phyloP scores from a whole-genome alignment of 2,113 vertebrate genomes.

The Haplochromis burtoni region DNA sequence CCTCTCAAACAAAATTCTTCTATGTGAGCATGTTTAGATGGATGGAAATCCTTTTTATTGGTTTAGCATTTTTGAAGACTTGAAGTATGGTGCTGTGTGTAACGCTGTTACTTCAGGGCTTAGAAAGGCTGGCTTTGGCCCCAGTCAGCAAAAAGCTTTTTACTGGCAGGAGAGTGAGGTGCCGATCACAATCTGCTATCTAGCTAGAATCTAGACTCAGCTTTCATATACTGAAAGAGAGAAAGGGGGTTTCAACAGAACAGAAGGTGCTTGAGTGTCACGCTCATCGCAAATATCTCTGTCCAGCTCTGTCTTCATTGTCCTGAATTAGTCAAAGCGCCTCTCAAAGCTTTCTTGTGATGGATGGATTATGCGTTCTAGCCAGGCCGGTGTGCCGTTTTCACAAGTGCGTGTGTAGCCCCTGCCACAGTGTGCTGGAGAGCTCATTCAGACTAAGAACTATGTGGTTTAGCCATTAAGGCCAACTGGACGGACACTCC shows the following conservation, averaged over 20 bases:
- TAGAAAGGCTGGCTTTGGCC: conserved; percentile 73
- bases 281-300: conserved; percentile 53
- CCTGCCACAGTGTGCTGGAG: conserved; percentile 16
- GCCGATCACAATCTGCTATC: conserved; percentile 68
- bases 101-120: conserved; percentile 56
- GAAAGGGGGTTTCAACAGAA: conserved; percentile 47
- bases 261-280: conserved; percentile 59
- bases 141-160: conserved; percentile 73
- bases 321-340: conserved; percentile 54
- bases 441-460: conserved; percentile 50
- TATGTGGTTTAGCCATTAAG: conserved; percentile 61
- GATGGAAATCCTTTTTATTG: conserved; percentile 63
- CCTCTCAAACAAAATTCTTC: conserved; percentile 20
- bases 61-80: conserved; percentile 61
- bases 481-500: conserved; percentile 41
- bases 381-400: conserved; percentile 8
- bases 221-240: conserved; percentile 57
- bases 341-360: conserved; percentile 48
- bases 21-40: conserved; percentile 26
- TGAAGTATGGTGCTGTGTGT: conserved; percentile 60
- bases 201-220: conserved; percentile 55
- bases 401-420: conserved; percentile 4
- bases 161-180: conserved; percentile 63
- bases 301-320: conserved; percentile 60
- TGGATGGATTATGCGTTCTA: conserved; percentile 52